Base-by-base conservation (phyloP, 92 coral and sea anemone genomes). In the Porites lobata region DNA sequence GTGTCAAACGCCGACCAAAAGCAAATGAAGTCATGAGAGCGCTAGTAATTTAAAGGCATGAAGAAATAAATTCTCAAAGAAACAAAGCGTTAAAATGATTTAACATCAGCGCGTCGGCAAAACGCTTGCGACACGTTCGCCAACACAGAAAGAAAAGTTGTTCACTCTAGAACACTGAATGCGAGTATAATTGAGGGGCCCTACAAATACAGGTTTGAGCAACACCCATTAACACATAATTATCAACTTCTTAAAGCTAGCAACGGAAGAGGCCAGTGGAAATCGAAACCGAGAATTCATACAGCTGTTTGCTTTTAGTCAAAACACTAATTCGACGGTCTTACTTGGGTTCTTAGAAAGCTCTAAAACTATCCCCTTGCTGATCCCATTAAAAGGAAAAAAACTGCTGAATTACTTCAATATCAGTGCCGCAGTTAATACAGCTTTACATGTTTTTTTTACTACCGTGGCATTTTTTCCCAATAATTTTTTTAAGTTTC, bases 191-290 rank as follows among this genome's bases (percentile, higher is more conserved):
- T 59, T 77, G 32, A 14, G 0, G 52, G 81, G 68, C 21, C 32
- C 32, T 32, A 68, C 62, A 57, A 77, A 59, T 52, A 59, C 67
- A 43, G 67, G 51, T 24, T 57, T 59, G 26, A 14, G 57, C 53
- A 12, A 59, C 68, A 64, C 22, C 22, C 81, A 77, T 77, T 77
- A 26, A 43, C 81, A 57, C 66, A 43, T 58, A 26, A 77, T 77
- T 58, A 29, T 8, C 0, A 58, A 7, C 62, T 58, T 57, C 53
- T 65, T 26, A 58, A 77, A 77, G 24, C 59, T 7, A 7, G 52
- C 58, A 57, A n/a, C 52, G n/a, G 1, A 32, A 43, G 0, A 56
- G 14, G 47, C 47, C 6, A 38, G 47, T 38, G 47, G 47, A 38
- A 38, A 38, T 38, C 47, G 47, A 38, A 38, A 38, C 47, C 47